A percentile compares a stretch with the other conserved stretches of the same genome.
Evolutionary conservation across 2,113 vertebrate genomes (phyloP).

Genomic region (Cephalopholis sonnerati): DNA sequence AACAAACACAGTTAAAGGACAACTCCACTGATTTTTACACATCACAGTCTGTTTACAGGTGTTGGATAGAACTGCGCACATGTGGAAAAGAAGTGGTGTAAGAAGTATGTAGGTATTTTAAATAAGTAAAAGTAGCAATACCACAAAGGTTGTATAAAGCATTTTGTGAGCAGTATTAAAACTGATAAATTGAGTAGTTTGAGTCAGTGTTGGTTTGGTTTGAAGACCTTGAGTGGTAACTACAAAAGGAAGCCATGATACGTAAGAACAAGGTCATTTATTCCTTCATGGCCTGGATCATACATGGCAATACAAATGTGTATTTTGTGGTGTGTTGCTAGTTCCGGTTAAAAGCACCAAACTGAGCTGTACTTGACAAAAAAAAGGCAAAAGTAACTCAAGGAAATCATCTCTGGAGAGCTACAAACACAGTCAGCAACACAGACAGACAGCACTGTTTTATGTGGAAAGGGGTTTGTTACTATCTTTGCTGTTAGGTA

Average conservation of each 20-base stretch:
- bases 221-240: background rate
- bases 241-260: background rate
- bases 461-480: background rate
- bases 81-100: no score
- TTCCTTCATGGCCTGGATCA: constrained; percentile 4
- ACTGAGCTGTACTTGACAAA: background rate
- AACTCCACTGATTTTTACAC: background rate
- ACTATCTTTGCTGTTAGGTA: background rate
- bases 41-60: background rate
- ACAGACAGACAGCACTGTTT: background rate
- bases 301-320: constrained; percentile 1
- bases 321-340: background rate
- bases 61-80: no score
- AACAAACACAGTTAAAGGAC: background rate
- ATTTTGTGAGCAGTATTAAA: background rate
- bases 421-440: background rate
- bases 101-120: no score
- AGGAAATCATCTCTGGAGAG: background rate
- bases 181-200: background rate
- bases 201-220: background rate
- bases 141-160: background rate
- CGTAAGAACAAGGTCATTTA: background rate
- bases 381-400: background rate
- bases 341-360: background rate
- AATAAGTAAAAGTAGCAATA: no score